Base-by-base conservation (phyloP, 2,888 invertebrate genomes). In the Stenchaetothrips biformis region DNA sequence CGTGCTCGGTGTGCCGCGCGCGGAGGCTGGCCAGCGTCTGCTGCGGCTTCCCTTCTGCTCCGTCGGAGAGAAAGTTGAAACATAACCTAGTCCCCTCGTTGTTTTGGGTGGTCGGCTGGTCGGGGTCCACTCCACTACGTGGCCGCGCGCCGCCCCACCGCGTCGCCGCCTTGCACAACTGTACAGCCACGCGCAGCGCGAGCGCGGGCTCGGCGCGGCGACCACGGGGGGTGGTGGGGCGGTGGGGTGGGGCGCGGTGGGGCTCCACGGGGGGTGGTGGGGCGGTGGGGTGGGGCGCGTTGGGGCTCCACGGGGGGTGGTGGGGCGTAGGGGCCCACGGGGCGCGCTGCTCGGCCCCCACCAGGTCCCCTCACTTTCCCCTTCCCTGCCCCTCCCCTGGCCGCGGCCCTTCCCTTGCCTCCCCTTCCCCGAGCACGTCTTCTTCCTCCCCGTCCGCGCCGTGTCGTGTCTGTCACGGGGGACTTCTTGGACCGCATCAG, bases 51-150 rank as follows among this genome's bases (percentile, higher is more conserved):
- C 37, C 37, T 37, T 9, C 67, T 21, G 67, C 67, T 21, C 21
- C 67, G 67, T 11, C 67, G 25, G 25, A 25, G 67, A 74, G 67
- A 74, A 74, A 74, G 67, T 74, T 74, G 67, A 74, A 25, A 74
- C 67, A 74, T 74, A 74, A 74, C 67, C 67, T 74, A 74, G 67
- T 74, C 67, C 21, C 67, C 67, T 74, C 67, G 67, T 74, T 74
- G 67, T 74, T 74, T 74, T 74, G 67, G 59, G 18, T 59, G 53
- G 53, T 37, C 37, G 53, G 53, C 16, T 13, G 67, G 25, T 74
- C 67, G 67, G 67, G 67, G 67, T 74, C 67, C 67, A 74, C 67
- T 74, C 67, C 67, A 74, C 67, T 21, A 74, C 67, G 67, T 74
- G 67, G 67, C 67, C 67, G 25, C 53, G n/a, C n/a, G 16, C 13